Evolutionary conservation across 2,888 invertebrate genomes (phyloP).

Genomic region (Diplolepis rosae): DNA sequence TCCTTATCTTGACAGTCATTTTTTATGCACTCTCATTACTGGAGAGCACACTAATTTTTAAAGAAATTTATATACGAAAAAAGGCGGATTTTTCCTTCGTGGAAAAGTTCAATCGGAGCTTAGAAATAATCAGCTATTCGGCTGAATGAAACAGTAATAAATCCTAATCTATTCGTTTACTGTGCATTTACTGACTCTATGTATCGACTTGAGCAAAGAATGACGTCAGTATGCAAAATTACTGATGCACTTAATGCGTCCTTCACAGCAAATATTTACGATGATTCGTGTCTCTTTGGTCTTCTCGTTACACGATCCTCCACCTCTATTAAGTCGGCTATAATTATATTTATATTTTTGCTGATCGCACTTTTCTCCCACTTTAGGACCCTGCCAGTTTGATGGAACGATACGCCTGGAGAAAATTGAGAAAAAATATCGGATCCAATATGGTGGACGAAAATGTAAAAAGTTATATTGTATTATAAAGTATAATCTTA

Average conservation of each 20-base stretch:
- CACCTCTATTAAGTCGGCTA: slow-evolving; percentile 48
- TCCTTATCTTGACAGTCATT: too few relatives aligned
- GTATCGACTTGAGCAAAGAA: slow-evolving; percentile 34
- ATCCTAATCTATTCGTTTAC: slow-evolving; percentile 55
- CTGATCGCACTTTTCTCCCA: slow-evolving; percentile 15
- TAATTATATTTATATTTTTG: slow-evolving; percentile 58
- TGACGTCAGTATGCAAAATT: slow-evolving; percentile 57
- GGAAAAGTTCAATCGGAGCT: slow-evolving; percentile 17
- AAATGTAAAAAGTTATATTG: too few relatives aligned
- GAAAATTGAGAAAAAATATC: too few relatives aligned
- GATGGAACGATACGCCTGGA: too few relatives aligned
- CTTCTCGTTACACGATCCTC: slow-evolving; percentile 4
- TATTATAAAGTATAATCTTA: too few relatives aligned
- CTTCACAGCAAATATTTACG: slow-evolving; percentile 46
- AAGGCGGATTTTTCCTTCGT: too few relatives aligned
- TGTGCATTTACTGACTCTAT: slow-evolving; percentile 51
- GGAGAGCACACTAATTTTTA: too few relatives aligned
- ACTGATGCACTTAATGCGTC: slow-evolving; percentile 58
- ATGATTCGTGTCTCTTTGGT: slow-evolving; percentile 26
- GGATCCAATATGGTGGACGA: too few relatives aligned
- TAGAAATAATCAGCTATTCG: slow-evolving; percentile 44
- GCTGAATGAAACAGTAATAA: slow-evolving; percentile 44
- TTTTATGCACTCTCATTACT: too few relatives aligned
- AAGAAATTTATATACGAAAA: too few relatives aligned
- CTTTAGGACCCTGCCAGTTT: too few relatives aligned